These are phyloP conservation scores for Diachrysia chrysitis DNA, from an alignment of 2,888 invertebrate species.

Conservation along the genomic window DNA sequence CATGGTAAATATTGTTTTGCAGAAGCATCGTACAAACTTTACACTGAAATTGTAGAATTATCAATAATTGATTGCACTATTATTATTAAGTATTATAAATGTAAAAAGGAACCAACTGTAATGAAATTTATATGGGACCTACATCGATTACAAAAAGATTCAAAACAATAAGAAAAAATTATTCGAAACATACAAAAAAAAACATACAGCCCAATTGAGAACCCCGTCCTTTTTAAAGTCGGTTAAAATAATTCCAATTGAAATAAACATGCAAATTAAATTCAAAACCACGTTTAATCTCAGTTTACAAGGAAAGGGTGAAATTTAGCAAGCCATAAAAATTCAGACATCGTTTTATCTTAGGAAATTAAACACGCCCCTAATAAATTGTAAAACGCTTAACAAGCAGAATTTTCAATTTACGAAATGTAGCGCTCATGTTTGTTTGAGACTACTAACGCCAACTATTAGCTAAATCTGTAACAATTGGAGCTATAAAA, in stretches of 20 bases:
- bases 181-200: too few relatives aligned
- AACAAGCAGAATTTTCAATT: constrained; percentile 50
- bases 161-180: too few relatives aligned
- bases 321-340: constrained; percentile 67
- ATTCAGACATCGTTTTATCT: constrained; percentile 57
- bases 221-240: too few relatives aligned
- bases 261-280: constrained; percentile 35
- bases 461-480: constrained; percentile 38
- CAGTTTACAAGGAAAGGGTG: constrained; percentile 51
- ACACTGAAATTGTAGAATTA: too few relatives aligned
- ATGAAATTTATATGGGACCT: too few relatives aligned
- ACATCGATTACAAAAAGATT: too few relatives aligned
- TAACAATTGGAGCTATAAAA: background rate
- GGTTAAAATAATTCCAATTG: background rate
- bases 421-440: constrained; percentile 28
- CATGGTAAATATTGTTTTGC: too few relatives aligned
- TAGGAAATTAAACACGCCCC: constrained; percentile 47
- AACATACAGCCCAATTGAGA: too few relatives aligned
- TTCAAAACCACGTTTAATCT: constrained; percentile 39
- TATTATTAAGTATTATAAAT: too few relatives aligned
- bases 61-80: too few relatives aligned
- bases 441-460: constrained; percentile 28
- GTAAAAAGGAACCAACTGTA: too few relatives aligned
- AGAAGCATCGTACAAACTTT: too few relatives aligned
- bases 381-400: constrained; percentile 65